These are phyloP conservation scores for Diplogasteroides magnus DNA, from an alignment of 1,140 invertebrate genomes.

Conservation along the genomic window DNA sequence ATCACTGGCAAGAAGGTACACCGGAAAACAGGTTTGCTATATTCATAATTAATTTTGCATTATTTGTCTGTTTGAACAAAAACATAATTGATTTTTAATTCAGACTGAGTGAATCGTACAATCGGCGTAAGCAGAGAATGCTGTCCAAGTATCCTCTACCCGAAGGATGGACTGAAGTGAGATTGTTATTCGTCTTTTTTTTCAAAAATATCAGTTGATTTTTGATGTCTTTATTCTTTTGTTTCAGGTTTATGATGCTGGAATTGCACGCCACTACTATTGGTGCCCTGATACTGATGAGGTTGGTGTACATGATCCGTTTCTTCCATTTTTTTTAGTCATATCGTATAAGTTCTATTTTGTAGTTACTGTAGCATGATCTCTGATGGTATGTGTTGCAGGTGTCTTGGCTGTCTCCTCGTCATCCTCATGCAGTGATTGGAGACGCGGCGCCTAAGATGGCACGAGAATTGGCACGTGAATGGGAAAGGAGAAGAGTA, in stretches of 20 bases:
- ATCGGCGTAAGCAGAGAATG: slow-evolving; percentile 70
- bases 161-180: slow-evolving; percentile 76
- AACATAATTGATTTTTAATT: neutral
- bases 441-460: slow-evolving; percentile 39
- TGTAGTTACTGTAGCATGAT: neutral
- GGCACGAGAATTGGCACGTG: slow-evolving; percentile 10
- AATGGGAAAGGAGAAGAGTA: slow-evolving; percentile 6
- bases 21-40: slow-evolving; percentile 60
- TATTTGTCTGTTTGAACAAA: too few species aligned
- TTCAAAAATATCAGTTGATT: neutral
- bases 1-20: slow-evolving; percentile 76
- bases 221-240: too few species aligned
- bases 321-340: neutral
- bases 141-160: slow-evolving; percentile 84
- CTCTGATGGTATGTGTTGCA: neutral
- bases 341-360: neutral
- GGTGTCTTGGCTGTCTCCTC: slow-evolving; percentile 59
- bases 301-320: slow-evolving; percentile 53
- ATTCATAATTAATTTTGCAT: neutral
- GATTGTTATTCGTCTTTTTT: neutral
- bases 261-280: slow-evolving; percentile 80
- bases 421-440: slow-evolving; percentile 46
- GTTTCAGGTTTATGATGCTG: slow-evolving; percentile 47
- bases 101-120: slow-evolving; percentile 65
- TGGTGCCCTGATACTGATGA: slow-evolving; percentile 85